phyloP scores from a whole-genome alignment of 2,797 vertebrate genomes.

The Emys orbicularis region DNA sequence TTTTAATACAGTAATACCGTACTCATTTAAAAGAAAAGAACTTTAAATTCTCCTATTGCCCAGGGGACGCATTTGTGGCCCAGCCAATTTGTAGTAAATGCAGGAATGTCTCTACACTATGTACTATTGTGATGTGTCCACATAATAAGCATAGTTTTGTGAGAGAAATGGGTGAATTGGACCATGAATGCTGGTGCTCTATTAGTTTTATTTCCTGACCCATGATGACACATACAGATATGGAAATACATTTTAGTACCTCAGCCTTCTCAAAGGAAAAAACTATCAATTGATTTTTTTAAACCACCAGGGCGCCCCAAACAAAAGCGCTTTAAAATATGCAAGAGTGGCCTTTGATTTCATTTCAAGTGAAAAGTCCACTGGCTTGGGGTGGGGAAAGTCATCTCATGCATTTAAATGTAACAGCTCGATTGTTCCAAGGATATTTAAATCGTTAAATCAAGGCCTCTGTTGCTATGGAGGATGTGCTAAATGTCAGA shows the following conservation, averaged over 20 bases:
- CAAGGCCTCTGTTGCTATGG: not conserved
- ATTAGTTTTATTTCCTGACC: conserved; percentile 40
- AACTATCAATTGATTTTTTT: not conserved
- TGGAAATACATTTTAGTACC: conserved; percentile 12
- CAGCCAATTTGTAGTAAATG: not conserved
- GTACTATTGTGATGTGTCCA: conserved; percentile 31
- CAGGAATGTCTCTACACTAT: not conserved
- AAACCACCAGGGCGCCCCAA: not conserved
- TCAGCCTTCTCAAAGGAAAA: conserved; percentile 10
- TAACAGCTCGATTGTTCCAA: conserved; percentile 4
- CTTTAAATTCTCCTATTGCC: conserved; percentile 62
- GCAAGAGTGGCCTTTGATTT: conserved; percentile 30
- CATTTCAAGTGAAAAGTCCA: conserved; percentile 38
- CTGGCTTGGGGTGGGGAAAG: not conserved
- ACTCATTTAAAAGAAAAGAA: conserved; percentile 59
- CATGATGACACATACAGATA: not conserved
- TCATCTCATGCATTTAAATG: conserved; percentile 6
- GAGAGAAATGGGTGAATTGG: conserved; percentile 21
- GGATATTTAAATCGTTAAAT: conserved; percentile 6
- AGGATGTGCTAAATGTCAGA: conserved; percentile 13
- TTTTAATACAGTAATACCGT: conserved; percentile 45
- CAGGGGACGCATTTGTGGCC: conserved; percentile 13
- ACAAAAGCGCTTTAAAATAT: not conserved
- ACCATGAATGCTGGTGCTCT: conserved; percentile 1
- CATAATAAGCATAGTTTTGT: conserved; percentile 2